Base-by-base conservation (phyloP, 2,888 invertebrate species). In the Ectemnius cavifrons region DNA sequence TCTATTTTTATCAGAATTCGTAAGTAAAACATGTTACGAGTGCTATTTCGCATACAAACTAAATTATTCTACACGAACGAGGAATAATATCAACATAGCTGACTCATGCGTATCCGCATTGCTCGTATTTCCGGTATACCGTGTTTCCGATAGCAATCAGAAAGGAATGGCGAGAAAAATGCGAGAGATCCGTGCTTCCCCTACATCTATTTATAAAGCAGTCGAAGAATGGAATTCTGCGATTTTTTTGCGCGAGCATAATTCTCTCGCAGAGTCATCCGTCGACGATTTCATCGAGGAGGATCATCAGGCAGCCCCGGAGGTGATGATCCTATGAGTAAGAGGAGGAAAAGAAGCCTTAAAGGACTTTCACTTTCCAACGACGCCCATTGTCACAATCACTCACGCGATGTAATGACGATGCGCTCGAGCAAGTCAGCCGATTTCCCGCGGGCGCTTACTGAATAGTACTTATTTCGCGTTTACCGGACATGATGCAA, bases 331-430 rank as follows among this genome's bases (percentile, higher is more conserved):
- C 77, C 79, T 79, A 75, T 73, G 80, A 75, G 75, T 67, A 70
- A 69, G 71, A 75, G 45, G 74, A 49, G 65, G 59, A 78, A 76
- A 79, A 77, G 71, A 79, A 71, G 76, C 77, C 67, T 63, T 61
- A 16, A 45, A 62, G 37, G 66, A 80, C 83, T 83, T 83, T 83
- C 83, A 83, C 83, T 83, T 83, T 83, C 81, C 66, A 69, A 67
- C 75, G 71, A 71, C 68, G 63, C 56, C 65, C 73, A 71, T 64
- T 78, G 75, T 82, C 82, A 66, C 64, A 71, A 74, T 72, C 73
- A 74, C 63, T 77, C 73, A 71, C 59, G 56, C 59, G 66, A 57
- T 47, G 74, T 78, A 83, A 83, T 76, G 81, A 76, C 57, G 37
- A 37, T 11, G 81, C 81, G 81, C 77, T 77, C 78, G 68, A 56